Evolutionary conservation across 2,888 invertebrate genomes (phyloP).

Genomic region (Neoscelio sp.): DNA sequence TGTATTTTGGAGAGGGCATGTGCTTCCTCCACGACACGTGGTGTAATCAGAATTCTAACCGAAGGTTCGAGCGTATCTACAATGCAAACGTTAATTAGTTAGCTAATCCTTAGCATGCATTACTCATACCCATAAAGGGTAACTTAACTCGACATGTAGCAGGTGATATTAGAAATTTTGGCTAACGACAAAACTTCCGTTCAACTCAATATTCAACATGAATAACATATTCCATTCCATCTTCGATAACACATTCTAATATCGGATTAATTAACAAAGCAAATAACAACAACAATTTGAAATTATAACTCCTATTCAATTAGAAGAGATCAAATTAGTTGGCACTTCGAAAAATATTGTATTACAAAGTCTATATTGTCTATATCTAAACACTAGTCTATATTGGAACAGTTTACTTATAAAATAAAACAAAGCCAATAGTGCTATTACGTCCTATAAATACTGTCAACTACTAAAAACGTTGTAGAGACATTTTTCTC

Average conservation of each 20-base stretch:
- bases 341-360: no score
- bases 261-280: constrained; percentile 40
- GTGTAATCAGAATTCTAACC: constrained; percentile 65
- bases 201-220: constrained; percentile 71
- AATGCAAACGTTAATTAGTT: constrained; percentile 78
- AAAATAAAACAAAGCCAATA: no score
- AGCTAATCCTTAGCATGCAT: constrained; percentile 79
- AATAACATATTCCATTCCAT: constrained; percentile 31
- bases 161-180: constrained; percentile 75
- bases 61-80: constrained; percentile 71
- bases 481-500: no score
- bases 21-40: constrained; percentile 45
- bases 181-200: constrained; percentile 72
- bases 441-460: no score
- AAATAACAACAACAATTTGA: no score
- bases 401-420: no score
- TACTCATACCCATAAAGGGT: constrained; percentile 69
- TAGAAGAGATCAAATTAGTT: no score
- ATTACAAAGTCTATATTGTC: no score
- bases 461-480: no score
- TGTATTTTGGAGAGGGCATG: constrained; percentile 6
- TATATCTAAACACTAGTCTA: no score
- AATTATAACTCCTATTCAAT: no score
- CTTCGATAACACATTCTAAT: constrained; percentile 37
- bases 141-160: constrained; percentile 69